A percentile compares a stretch with the other conserved stretches of the same genome.
phyloP scores from a whole-genome alignment of 2,888 invertebrate species.

The Papilio protenor region DNA sequence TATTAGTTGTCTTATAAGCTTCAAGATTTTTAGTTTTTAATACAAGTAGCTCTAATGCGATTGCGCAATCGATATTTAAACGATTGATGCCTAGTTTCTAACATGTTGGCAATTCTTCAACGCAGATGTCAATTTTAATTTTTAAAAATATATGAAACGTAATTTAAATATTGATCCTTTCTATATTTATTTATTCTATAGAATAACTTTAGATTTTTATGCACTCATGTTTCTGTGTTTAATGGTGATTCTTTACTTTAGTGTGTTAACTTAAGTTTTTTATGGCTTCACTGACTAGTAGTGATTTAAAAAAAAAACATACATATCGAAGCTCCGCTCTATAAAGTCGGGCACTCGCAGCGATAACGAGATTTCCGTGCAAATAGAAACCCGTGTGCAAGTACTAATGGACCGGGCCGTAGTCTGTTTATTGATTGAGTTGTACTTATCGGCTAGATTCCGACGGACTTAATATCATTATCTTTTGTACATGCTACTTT shows the following conservation, averaged over 20 bases:
- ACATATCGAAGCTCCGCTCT: not conserved
- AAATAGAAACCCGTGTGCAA: constrained; percentile 23
- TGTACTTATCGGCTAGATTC: not conserved
- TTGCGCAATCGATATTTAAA: not conserved
- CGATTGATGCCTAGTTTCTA: not conserved
- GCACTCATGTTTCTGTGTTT: not conserved
- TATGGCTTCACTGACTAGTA: not conserved
- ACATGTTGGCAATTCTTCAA: not conserved
- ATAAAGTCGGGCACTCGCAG: constrained; percentile 5
- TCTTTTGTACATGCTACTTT: not conserved
- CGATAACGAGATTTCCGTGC: constrained; percentile 22
- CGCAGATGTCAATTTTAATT: not conserved
- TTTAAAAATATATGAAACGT: not conserved
- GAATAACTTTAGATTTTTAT: too few relatives aligned
- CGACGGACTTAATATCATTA: constrained; percentile 9
- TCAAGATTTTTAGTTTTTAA: not conserved
- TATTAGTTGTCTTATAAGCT: not conserved
- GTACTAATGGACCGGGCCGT: constrained; percentile 14
- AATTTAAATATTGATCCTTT: too few relatives aligned
- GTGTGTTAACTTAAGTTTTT: not conserved
- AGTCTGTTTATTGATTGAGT: constrained; percentile 14
- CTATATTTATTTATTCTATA: too few relatives aligned
- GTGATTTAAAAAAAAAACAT: not conserved
- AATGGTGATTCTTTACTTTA: not conserved
- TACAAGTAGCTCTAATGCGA: not conserved